Evolutionary conservation across 2,888 invertebrate species (phyloP).

Genomic region (Lasioglossum vierecki): DNA sequence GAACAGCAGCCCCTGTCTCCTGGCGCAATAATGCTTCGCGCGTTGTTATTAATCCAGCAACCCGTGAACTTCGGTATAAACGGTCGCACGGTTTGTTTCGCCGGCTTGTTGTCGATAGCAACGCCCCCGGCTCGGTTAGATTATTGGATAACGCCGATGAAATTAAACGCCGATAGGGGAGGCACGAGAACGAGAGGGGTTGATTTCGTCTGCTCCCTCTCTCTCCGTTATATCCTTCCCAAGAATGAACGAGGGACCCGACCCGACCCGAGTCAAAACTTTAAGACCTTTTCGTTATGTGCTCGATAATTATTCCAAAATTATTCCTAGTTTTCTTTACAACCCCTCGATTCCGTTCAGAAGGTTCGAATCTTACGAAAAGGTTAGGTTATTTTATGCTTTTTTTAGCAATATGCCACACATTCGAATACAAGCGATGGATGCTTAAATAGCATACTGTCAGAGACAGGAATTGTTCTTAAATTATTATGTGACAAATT

Average conservation of each 20-base stretch:
- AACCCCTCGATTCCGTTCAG: background rate
- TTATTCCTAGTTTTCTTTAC: background rate
- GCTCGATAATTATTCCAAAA: background rate
- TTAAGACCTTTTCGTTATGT: background rate
- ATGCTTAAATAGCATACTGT: too few relatives aligned
- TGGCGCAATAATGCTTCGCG: slow-evolving; percentile 17
- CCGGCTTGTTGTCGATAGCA: background rate
- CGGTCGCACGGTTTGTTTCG: slow-evolving; percentile 11
- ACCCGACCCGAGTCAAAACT: background rate
- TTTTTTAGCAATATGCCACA: background rate
- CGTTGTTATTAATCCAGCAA: slow-evolving; percentile 26
- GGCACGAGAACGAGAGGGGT: background rate
- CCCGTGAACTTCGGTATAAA: slow-evolving; percentile 2
- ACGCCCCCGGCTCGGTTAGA: background rate
- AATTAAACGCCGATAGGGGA: slow-evolving; percentile 2
- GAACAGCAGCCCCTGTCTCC: background rate
- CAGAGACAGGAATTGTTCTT: background rate
- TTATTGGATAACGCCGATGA: slow-evolving; percentile 4
- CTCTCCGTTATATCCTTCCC: background rate
- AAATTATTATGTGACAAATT: background rate
- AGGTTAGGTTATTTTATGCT: background rate
- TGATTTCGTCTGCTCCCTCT: background rate
- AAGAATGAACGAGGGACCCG: background rate
- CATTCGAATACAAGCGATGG: background rate
- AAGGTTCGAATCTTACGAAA: background rate